These are phyloP conservation scores for Bradysia coprophila DNA, from an alignment of 1,140 invertebrate species.

Conservation along the genomic window DNA sequence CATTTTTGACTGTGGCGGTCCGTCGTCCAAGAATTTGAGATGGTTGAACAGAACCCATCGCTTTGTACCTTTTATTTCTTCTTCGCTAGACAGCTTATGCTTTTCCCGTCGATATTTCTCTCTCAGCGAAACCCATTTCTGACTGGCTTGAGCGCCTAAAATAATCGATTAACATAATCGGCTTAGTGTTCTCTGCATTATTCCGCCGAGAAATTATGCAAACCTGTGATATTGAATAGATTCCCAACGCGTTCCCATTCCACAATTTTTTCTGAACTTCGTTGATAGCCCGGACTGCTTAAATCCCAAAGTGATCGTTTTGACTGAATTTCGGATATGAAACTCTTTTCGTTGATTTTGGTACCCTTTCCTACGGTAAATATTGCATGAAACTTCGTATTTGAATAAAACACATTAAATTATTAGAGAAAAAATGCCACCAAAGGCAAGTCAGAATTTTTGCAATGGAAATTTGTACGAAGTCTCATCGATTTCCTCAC, in stretches of 20 bases:
- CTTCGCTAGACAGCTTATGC: neutral
- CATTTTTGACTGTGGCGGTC: too few relatives aligned
- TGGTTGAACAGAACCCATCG: neutral
- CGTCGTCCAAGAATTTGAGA: neutral
- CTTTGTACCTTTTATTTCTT: too few relatives aligned
- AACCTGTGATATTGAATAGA: neutral
- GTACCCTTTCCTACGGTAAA: too few relatives aligned
- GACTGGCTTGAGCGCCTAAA: neutral
- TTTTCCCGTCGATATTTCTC: neutral
- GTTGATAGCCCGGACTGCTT: neutral
- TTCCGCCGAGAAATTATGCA: too few relatives aligned
- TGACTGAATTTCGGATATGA: neutral
- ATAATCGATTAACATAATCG: neutral
- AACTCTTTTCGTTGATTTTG: neutral
- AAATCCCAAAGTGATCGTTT: neutral
- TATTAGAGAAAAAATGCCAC: too few relatives aligned
- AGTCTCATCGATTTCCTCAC: too few relatives aligned
- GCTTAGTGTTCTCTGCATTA: neutral
- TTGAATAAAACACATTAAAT: too few relatives aligned
- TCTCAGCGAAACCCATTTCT: neutral
- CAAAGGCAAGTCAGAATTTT: too few relatives aligned
- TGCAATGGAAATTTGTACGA: too few relatives aligned
- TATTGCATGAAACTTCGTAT: too few relatives aligned
- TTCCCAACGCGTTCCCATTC: neutral
- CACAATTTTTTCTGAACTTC: neutral